Conservation (phyloP, 2,888 invertebrate genomes). For the Ganaspis brasiliensis region DNA sequence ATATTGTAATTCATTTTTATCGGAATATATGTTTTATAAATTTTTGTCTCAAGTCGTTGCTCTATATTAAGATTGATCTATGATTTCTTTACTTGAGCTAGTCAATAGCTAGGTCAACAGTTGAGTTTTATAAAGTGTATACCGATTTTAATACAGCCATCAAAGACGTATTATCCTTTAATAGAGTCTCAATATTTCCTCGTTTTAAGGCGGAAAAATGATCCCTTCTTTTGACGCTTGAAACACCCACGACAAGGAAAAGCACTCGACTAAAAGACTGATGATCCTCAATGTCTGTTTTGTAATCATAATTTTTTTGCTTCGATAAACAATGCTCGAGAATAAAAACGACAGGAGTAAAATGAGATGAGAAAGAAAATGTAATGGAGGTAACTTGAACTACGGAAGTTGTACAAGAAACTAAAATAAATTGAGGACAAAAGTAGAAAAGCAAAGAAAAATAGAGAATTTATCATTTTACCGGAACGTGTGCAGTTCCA, state of each 20-base stretch:
- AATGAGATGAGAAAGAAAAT: slow-evolving; percentile 3
- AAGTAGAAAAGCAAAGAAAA: background rate
- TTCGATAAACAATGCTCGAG: slow-evolving; percentile 22
- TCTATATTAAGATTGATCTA: no score
- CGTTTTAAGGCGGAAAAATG: background rate
- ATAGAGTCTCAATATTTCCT: slow-evolving; percentile 10
- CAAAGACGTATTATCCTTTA: background rate
- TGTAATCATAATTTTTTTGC: slow-evolving; percentile 12
- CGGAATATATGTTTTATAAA: no score
- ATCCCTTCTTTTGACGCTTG: background rate
- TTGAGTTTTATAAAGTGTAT: background rate
- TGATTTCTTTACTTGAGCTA: background rate
- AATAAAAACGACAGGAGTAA: background rate
- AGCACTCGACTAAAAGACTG: slow-evolving; percentile 27
- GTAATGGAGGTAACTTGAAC: slow-evolving; percentile 10
- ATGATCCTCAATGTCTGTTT: slow-evolving; percentile 23
- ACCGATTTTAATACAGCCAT: background rate
- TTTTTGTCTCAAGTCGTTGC: no score
- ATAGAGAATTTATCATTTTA: background rate
- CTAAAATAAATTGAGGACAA: slow-evolving; percentile 8
- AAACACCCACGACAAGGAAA: background rate
- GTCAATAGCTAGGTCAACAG: background rate
- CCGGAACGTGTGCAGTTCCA: background rate
- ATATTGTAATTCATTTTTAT: no score
- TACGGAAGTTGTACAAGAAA: slow-evolving; percentile 2